Evolutionary conservation across 1,140 invertebrate genomes (phyloP).

Genomic region (Aphelinus atriplicis): DNA sequence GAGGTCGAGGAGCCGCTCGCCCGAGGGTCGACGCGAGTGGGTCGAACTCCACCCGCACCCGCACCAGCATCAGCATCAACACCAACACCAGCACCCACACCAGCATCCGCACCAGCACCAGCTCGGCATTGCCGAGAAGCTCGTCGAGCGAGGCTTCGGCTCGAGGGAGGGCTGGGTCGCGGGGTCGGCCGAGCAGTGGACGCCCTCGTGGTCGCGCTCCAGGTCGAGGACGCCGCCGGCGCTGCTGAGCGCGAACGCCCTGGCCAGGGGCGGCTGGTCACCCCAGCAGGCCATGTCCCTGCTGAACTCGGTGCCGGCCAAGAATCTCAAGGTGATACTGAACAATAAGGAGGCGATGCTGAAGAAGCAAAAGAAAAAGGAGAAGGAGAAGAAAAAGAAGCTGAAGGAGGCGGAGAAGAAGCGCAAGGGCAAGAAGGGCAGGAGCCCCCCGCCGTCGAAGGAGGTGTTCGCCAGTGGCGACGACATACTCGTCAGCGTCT

Average conservation of each 20-base stretch:
- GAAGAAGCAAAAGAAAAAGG: constrained; percentile 71
- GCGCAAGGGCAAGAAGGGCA: constrained; percentile 62
- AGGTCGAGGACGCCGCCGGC: constrained; percentile 63
- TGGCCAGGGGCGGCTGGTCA: constrained; percentile 58
- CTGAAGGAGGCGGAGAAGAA: constrained; percentile 63
- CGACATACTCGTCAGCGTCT: constrained; percentile 91
- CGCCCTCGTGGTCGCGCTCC: constrained; percentile 65
- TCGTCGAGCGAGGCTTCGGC: constrained; percentile 47
- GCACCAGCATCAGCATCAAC: background rate
- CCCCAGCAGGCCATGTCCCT: constrained; percentile 41
- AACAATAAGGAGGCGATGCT: constrained; percentile 68
- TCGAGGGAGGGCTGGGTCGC: constrained; percentile 45
- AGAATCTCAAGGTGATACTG: constrained; percentile 68
- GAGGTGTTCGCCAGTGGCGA: constrained; percentile 92
- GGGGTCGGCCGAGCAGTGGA: constrained; percentile 57
- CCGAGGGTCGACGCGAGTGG: constrained; percentile 46
- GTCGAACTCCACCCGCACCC: constrained; percentile 41
- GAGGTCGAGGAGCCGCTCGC: constrained; percentile 49
- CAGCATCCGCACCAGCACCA: constrained; percentile 32
- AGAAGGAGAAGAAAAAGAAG: constrained; percentile 64
- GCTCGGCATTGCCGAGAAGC: constrained; percentile 49
- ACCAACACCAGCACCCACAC: too few species aligned
- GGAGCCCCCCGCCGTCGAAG: constrained; percentile 75
- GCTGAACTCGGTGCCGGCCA: constrained; percentile 55
- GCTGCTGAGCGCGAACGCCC: constrained; percentile 52